These are phyloP conservation scores for Callopanchax toddi DNA, from an alignment of 2,113 vertebrate genomes.

Conservation along the genomic window DNA sequence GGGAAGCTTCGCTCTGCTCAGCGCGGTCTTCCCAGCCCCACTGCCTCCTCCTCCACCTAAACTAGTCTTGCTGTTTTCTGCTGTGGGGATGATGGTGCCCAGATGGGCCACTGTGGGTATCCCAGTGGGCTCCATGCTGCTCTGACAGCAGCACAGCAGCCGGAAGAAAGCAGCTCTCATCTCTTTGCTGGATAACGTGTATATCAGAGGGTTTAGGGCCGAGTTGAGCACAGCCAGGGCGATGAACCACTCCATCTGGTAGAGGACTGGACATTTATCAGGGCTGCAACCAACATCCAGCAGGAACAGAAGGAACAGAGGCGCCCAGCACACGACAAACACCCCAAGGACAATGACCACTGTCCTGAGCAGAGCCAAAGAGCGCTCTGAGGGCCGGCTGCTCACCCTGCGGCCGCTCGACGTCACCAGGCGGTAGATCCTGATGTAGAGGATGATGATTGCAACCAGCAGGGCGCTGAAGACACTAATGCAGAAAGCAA, in stretches of 20 bases:
- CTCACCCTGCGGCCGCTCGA: conserved; percentile 80
- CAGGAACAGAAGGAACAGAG: conserved; percentile 79
- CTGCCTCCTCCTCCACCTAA: conserved; percentile 55
- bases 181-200: conserved; percentile 82
- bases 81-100: conserved; percentile 70
- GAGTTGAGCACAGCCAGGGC: conserved; percentile 83
- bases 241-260: conserved; percentile 82
- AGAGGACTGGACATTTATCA: conserved; percentile 71
- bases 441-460: conserved; percentile 81
- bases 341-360: conserved; percentile 82
- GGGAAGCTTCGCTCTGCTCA: conserved; percentile 55
- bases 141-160: conserved; percentile 76
- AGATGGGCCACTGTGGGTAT: conserved; percentile 43
- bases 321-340: conserved; percentile 81
- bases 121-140: conserved; percentile 50
- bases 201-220: conserved; percentile 82
- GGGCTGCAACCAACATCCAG: conserved; percentile 81
- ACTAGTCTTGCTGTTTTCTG: conserved; percentile 80
- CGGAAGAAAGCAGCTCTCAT: conserved; percentile 79
- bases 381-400: conserved; percentile 77
- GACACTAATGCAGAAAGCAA: conserved; percentile 82
- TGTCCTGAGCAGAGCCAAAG: conserved; percentile 78
- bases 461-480: conserved; percentile 79
- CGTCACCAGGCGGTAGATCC: conserved; percentile 83
- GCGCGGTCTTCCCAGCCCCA: conserved; percentile 37